Evolutionary conservation across 2,888 invertebrate genomes (phyloP).

Genomic region (Bunonema sp.): DNA sequence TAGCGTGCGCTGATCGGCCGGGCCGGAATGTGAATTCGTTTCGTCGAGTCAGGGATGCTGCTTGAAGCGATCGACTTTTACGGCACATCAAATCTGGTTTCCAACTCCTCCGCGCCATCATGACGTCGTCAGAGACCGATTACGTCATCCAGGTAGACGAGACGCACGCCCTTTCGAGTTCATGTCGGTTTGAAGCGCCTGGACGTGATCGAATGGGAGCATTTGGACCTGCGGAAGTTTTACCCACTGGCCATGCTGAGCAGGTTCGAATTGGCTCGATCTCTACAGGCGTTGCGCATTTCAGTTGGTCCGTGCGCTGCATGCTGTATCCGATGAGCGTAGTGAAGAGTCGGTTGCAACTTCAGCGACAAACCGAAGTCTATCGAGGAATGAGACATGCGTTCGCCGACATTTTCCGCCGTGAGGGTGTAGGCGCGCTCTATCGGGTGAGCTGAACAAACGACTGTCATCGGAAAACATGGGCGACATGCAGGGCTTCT

Average conservation of each 20-base stretch:
- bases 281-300: too few relatives aligned
- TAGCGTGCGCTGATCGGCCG: too few relatives aligned
- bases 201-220: constrained; percentile 39
- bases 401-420: constrained; percentile 27
- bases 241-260: constrained; percentile 25
- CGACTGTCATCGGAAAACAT: not conserved
- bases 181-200: constrained; percentile 15
- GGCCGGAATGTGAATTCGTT: too few relatives aligned
- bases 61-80: too few relatives aligned
- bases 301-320: constrained; percentile 25
- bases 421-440: constrained; percentile 31
- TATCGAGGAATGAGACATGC: constrained; percentile 33
- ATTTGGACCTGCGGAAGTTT: constrained; percentile 33
- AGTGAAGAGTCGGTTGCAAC: constrained; percentile 22
- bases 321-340: constrained; percentile 28
- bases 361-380: constrained; percentile 36
- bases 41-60: too few relatives aligned
- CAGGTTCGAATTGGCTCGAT: too few relatives aligned
- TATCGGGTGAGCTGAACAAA: constrained; percentile 22
- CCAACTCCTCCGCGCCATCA: too few relatives aligned
- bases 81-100: too few relatives aligned
- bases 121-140: too few relatives aligned
- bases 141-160: too few relatives aligned
- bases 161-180: too few relatives aligned
- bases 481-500: constrained; percentile 28